Evolutionary conservation across 2,888 invertebrate genomes (phyloP), one percentile per base, ranked within the genome.

Genomic region (Eupeodes latifasciatus): DNA sequence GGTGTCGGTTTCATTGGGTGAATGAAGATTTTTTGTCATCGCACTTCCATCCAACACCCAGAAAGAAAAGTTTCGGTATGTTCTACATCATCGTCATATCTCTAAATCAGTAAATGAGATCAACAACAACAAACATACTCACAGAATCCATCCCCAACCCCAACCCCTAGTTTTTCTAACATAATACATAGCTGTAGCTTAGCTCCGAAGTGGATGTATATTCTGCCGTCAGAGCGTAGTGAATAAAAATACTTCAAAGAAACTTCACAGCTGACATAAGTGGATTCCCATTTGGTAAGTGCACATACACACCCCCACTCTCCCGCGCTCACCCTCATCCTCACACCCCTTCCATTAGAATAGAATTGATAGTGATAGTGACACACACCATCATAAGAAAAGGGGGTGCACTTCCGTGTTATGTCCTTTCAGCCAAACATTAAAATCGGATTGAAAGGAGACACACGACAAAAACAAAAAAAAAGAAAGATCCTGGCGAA

Each of bases 201-300:
- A 62, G 74, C 67, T 27, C 67, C 4, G 40, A 44, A 71, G 59
- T 64, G 72, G 74, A 77, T 67, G 67, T 81, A 49, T 79, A 59
- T 72, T 34, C 55, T 71, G 71, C 71, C 19, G 19, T 55, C 69
- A 34, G 77, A 53, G 44, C 64, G 84, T 77, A 88, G 88, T 88
- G 88, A 85, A 88, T 88, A 81, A 85, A 72, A 88, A 88, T 81
- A 85, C 88, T 88, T 88, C 88, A 85, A 88, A 88, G 88, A 88
- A 88, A 88, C 88, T 88, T 88, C 88, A 88, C 88, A 88, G 88
- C 88, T 88, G 88, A 88, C 88, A 88, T 88, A 88, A 88, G 88
- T 88, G 88, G 85, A 88, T 88, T 88, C 88, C 88, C 88, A 88
- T 88, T 88, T 88, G 85, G 85, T 88, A 85, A 88, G 88, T 88